Base-by-base conservation (phyloP, 2,113 vertebrate genomes). In the Pandion haliaetus region DNA sequence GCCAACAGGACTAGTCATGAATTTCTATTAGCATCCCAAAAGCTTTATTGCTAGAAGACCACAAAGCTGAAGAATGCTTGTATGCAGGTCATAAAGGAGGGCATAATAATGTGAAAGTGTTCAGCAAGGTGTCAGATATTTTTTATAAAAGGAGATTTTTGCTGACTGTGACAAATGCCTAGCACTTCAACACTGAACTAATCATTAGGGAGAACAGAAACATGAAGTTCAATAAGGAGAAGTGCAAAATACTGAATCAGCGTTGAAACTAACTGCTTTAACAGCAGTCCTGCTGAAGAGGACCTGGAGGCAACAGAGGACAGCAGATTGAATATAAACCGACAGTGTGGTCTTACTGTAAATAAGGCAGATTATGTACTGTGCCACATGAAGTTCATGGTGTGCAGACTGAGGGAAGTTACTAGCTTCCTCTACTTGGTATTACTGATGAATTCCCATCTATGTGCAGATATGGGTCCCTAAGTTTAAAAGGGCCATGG, bases 11-110 rank as follows among this genome's bases (percentile, higher is more conserved):
- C 34, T 34, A 88, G 14, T 38, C 8, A 79, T 38, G 5, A 74
- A 87, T 94, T 94, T 82, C 70, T 90, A n/a, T 85, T 82, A 90
- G 20, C 26, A 82, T 63, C 61, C 57, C 47, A 72, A 87, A 90
- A 72, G 12, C 63, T 89, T 49, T 57, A 61, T 65, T 86, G 59
- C 32, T 89, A 70, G 67, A 86, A 88, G 20, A 21, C 38, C 52
- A 79, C 61, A 85, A 94, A 76, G 59, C 57, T 92, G 66, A 93
- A 78, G 38, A 87, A 87, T 55, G 21, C 32, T 67, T 82, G 40
- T 31, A 21, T 55, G 44, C 17, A 21, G n/a, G 13, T 57, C 42
- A 69, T 47, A 63, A 93, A 93, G 69, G 58, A 73, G 17, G 18
- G n/a, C 25, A 67, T 70, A 82, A 87, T 55, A 82, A 72, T 83